Base-by-base conservation (phyloP, 1,140 invertebrate species). In the Lanistes nyassanus region DNA sequence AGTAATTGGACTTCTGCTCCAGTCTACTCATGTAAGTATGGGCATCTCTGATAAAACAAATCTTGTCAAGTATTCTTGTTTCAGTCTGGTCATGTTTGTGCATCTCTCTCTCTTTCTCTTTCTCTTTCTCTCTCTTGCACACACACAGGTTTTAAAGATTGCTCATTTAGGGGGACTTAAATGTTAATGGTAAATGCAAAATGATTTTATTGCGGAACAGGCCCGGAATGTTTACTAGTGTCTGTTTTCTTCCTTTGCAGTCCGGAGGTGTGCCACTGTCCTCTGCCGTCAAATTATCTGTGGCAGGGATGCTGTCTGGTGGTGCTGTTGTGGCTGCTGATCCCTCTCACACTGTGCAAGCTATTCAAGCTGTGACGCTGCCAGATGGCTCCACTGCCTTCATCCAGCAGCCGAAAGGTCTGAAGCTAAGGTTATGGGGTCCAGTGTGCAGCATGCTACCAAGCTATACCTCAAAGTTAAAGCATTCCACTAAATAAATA, bases 321-420 rank as follows among this genome's bases (percentile, higher is more conserved):
- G 71, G 72, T 16, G 21, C 78, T 5, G 70, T 83, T 9, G 69
- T 80, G 11, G 69, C 79, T 19, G 74, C 64, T 21, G 78, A 77
- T 55, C 42, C 42, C 5, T 3, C 42, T 47, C 42, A 47, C 19
- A 58, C 70, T 62, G 69, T 76, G 1, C 81, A 82, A 37, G 79
- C 79, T 19, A 75, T 85, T 29, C 84, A 85, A 56, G 82, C 81
- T 53, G 84, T 88, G 29, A 86, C 86, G 9, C 71, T 88, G n/a
- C 77, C 82, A 37, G 86, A 88, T 74, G 82, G 86, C 4, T 82
- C 80, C 13, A 88, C 86, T 51, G 83, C 86, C 0, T 82, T 84
- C 67, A 82, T 84, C 56, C 84, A 88, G 62, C 83, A 83, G 72
- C 79, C 78, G 13, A 85, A 83, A 82, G 82, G 82, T 83, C 56